A percentile compares a stretch with the other conserved stretches of the same genome.
Evolutionary conservation across 2,888 invertebrate species (phyloP).

Genomic region (Phragmatobia fuliginosa): DNA sequence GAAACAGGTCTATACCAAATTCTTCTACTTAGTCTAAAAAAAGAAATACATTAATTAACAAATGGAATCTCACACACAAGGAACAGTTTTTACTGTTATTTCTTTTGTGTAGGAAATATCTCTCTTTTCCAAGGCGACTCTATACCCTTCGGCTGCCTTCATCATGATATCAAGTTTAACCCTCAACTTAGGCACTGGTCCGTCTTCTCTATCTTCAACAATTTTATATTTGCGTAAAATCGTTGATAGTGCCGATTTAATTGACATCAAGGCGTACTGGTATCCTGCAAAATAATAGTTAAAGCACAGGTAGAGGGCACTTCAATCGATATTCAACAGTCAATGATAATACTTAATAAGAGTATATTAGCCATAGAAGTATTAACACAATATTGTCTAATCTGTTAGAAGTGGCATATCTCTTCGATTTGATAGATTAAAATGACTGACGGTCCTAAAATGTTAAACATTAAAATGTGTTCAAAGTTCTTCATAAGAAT

Average conservation of each 20-base stretch:
- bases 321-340: too few species aligned
- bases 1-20: too few species aligned
- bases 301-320: too few species aligned
- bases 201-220: conserved; percentile 60
- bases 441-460: too few species aligned
- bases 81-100: neutral
- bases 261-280: conserved; percentile 79
- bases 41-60: neutral
- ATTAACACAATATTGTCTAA: too few species aligned
- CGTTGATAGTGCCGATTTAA: conserved; percentile 69
- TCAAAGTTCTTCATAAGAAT: too few species aligned
- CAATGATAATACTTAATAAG: too few species aligned
- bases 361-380: too few species aligned
- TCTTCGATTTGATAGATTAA: too few species aligned
- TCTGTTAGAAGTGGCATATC: too few species aligned
- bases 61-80: neutral
- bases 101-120: conserved; percentile 7
- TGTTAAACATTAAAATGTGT: too few species aligned
- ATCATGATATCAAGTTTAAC: conserved; percentile 79
- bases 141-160: conserved; percentile 75
- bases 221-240: conserved; percentile 67
- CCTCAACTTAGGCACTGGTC: conserved; percentile 66
- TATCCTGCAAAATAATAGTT: conserved; percentile 66
- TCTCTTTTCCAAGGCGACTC: conserved; percentile 65
- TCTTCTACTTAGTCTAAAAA: neutral